Percentiles rank a stretch among this genome's conserved stretches.
phyloP scores from a whole-genome alignment of 2,113 vertebrate species.

The Leucoraja erinaceus region DNA sequence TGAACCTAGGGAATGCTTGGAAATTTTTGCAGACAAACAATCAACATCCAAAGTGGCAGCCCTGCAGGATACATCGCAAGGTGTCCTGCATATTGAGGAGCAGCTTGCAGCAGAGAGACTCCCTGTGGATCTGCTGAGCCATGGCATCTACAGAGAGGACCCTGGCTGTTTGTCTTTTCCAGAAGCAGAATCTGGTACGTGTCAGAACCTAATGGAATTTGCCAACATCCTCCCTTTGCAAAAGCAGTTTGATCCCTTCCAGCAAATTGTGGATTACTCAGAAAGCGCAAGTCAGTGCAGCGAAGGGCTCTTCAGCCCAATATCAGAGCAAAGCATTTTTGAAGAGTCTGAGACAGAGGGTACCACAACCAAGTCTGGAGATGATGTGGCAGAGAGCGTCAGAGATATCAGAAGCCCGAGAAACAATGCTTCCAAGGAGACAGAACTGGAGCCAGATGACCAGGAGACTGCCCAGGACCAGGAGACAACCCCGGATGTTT shows the following conservation, averaged over 20 bases:
- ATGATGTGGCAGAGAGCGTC: neutral
- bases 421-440: neutral
- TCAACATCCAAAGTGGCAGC: constrained; percentile 39
- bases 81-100: neutral
- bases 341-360: neutral
- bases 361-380: neutral
- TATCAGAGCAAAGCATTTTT: neutral
- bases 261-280: constrained; percentile 7
- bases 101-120: neutral
- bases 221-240: neutral
- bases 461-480: constrained; percentile 46
- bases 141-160: no score
- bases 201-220: neutral
- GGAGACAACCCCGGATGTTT: constrained; percentile 51
- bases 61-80: constrained; percentile 41
- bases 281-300: neutral
- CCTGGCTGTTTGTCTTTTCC: no score
- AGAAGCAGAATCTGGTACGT: neutral
- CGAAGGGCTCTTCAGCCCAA: neutral
- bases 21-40: constrained; percentile 52
- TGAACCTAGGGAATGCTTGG: constrained; percentile 61
- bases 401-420: no score
- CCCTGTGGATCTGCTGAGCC: neutral
- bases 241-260: neutral
- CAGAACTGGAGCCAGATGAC: constrained; percentile 45